Conservation (phyloP, 1,140 invertebrate genomes). For the Ectropis grisescens region DNA sequence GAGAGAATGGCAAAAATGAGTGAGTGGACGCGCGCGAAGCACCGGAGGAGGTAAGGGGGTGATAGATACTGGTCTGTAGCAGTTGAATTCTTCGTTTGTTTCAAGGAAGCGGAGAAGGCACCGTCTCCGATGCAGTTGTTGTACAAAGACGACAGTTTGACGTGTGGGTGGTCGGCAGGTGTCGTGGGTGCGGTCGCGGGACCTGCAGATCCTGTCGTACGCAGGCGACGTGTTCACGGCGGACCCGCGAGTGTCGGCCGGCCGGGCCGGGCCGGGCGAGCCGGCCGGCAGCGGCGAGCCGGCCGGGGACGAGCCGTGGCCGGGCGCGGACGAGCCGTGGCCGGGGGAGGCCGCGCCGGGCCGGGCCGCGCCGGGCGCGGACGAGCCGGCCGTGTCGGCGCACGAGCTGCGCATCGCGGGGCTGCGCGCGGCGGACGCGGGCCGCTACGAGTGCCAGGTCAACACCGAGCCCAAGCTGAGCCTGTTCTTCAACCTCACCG, state of each 20-base stretch:
- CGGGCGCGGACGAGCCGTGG: constrained; percentile 72
- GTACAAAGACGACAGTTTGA: no score
- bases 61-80: no score
- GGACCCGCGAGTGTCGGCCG: constrained; percentile 74
- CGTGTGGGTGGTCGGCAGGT: no score
- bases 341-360: constrained; percentile 83
- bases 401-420: constrained; percentile 76
- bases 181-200: constrained; percentile 81
- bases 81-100: no score
- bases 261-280: constrained; percentile 8
- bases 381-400: constrained; percentile 23
- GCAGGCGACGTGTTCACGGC: constrained; percentile 78
- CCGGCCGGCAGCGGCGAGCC: constrained; percentile 40
- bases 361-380: constrained; percentile 78
- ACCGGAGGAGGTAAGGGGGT: no score
- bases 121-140: no score
- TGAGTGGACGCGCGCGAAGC: no score
- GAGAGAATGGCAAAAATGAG: no score
- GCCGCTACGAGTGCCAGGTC: constrained; percentile 84
- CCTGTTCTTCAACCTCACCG: constrained; percentile 75
- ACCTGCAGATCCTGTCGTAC: constrained; percentile 83
- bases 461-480: constrained; percentile 86
- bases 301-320: constrained; percentile 77
- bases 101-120: no score
- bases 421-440: constrained; percentile 75